Base-by-base conservation (phyloP, 2,113 vertebrate genomes). In the Maccullochella peelii region DNA sequence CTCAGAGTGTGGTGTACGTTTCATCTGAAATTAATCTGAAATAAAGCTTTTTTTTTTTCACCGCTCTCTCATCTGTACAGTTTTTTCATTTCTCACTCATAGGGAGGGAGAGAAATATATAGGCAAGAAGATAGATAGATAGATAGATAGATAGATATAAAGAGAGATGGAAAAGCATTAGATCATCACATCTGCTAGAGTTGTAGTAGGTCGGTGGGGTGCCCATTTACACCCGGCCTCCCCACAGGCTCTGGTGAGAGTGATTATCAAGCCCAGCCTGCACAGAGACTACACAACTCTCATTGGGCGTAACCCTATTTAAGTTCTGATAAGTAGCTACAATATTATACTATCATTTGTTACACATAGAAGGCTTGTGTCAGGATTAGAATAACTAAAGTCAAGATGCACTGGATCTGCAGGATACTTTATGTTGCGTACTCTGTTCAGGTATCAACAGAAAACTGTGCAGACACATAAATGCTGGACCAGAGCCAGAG, bases 181-280 rank as follows among this genome's bases (percentile, higher is more conserved):
- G 68, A 66, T 76, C 77, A 80, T 80, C 82, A 84, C 91, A 94
- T 90, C 92, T 91, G 91, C 85, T 91, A 67, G 83, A 90, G 87
- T 88, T 87, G 83, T 79, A 84, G 80, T 40, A 67, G 84, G 85
- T 80, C 90, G 87, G 91, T 92, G 86, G 89, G 93, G 89, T 84
- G 88, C 89, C 91, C 91, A 93, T 94, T 95, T 92, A 92, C 92
- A 94, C 90, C 52, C 84, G 80, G 68, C 89, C 83, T 85, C 90
- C 93, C 91, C 80, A 79, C 84, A 90, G 88, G 88, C 86, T 86
- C 87, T 86, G 90, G 73, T 91, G 88, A 92, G 88, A 90, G 81
- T 90, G 85, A 91, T 93, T 93, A 92, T 92, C 86, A 50, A 68
- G 79, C 88, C 82, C 89, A 87, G 90, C 84, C 86, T 80, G 83